Evolutionary conservation across 2,797 vertebrate species (phyloP).

Genomic region (Thunnus albacares): DNA sequence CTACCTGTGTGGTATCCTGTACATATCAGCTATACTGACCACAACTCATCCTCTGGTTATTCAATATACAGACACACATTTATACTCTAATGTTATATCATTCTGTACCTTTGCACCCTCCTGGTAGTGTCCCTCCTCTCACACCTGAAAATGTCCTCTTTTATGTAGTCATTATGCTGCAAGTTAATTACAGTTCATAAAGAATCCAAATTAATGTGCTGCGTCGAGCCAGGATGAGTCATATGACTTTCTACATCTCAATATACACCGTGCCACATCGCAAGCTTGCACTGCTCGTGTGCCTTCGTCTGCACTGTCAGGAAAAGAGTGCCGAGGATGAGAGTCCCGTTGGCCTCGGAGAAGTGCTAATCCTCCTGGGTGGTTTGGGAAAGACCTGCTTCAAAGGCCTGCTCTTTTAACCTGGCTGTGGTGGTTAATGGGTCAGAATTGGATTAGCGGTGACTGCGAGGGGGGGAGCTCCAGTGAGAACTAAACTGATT

Average conservation of each 20-base stretch:
- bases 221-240: slow-evolving; percentile 29
- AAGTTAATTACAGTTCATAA: slow-evolving; percentile 47
- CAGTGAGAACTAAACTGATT: slow-evolving; percentile 53
- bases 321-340: slow-evolving; percentile 7
- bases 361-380: slow-evolving; percentile 60
- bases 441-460: slow-evolving; percentile 70
- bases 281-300: slow-evolving; percentile 9
- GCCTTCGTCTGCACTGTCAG: not conserved
- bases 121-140: not conserved
- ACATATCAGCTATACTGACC: slow-evolving; percentile 3
- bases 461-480: slow-evolving; percentile 44
- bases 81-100: not conserved
- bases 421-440: slow-evolving; percentile 72
- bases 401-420: slow-evolving; percentile 69
- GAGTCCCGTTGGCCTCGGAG: slow-evolving; percentile 31
- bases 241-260: slow-evolving; percentile 7
- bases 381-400: slow-evolving; percentile 64
- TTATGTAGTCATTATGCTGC: slow-evolving; percentile 17
- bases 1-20: not conserved
- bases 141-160: slow-evolving; percentile 4
- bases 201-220: slow-evolving; percentile 44
- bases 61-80: not conserved
- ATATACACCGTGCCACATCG: not conserved
- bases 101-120: not conserved
- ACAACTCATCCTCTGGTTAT: slow-evolving; percentile 4